A percentile compares a stretch with the other conserved stretches of the same genome.
Evolutionary conservation across 2,888 invertebrate species (phyloP).

Genomic region (Pseudeuparius sepicola): DNA sequence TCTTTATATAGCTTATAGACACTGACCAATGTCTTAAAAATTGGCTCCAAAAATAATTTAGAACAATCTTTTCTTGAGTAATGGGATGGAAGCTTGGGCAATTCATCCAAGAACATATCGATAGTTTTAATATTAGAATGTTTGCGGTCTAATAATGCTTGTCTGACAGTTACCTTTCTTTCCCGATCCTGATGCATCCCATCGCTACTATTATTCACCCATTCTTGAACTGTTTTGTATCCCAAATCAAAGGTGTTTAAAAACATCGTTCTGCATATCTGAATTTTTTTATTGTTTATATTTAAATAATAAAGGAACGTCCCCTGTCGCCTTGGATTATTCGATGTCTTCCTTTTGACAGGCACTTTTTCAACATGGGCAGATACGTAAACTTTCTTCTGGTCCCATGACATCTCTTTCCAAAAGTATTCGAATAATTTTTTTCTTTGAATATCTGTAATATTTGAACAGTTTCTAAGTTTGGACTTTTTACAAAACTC

Average conservation of each 20-base stretch:
- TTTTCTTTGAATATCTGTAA: constrained; percentile 3
- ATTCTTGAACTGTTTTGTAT: constrained; percentile 12
- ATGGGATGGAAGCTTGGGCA: constrained; percentile 15
- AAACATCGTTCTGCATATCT: constrained; percentile 1
- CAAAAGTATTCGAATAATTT: background rate
- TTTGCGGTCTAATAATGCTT: background rate
- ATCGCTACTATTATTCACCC: constrained; percentile 11
- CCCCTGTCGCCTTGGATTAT: constrained; percentile 2
- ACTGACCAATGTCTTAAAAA: constrained; percentile 7
- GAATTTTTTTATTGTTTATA: constrained; percentile 1
- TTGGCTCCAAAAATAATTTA: constrained; percentile 14
- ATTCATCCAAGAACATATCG: constrained; percentile 11
- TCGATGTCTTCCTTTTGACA: background rate
- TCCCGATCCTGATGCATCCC: constrained; percentile 10
- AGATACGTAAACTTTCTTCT: constrained; percentile 1
- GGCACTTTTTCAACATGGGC: background rate
- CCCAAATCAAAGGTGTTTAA: constrained; percentile 7
- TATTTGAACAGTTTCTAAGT: background rate
- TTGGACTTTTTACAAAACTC: constrained; percentile 1
- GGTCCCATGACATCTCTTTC: constrained; percentile 2
- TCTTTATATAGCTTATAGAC: constrained; percentile 10
- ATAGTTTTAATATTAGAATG: constrained; percentile 5
- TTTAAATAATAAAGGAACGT: constrained; percentile 2
- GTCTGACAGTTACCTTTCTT: background rate
- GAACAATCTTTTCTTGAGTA: constrained; percentile 5